Evolutionary conservation across 2,888 invertebrate species (phyloP).

Genomic region (Aromia moschata): DNA sequence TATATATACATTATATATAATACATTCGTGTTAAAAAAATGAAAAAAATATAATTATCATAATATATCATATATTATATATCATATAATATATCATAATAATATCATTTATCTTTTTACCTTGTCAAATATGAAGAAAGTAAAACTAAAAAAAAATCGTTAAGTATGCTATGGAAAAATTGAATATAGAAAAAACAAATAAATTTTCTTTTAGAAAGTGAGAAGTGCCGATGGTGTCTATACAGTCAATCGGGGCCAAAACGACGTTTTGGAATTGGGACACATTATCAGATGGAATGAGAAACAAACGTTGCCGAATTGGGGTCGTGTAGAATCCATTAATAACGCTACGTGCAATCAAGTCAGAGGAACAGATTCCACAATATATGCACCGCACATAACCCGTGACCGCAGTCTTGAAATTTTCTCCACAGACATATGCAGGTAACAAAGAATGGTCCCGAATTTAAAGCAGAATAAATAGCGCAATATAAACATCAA

Average conservation of each 20-base stretch:
- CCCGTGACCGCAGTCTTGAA: slow-evolving; percentile 63
- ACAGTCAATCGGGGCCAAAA: slow-evolving; percentile 66
- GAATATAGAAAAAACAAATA: too few relatives aligned
- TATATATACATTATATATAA: too few relatives aligned
- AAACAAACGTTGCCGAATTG: slow-evolving; percentile 56
- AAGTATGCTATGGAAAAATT: background rate
- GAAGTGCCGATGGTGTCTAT: slow-evolving; percentile 65
- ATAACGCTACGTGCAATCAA: slow-evolving; percentile 60
- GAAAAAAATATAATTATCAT: too few relatives aligned
- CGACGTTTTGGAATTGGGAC: slow-evolving; percentile 62
- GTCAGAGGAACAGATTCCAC: slow-evolving; percentile 68
- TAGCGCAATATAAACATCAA: too few relatives aligned
- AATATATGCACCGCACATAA: slow-evolving; percentile 71
- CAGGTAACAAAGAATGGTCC: too few relatives aligned
- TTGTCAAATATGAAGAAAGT: too few relatives aligned
- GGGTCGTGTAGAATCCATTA: slow-evolving; percentile 56
- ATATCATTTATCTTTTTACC: too few relatives aligned
- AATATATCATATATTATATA: too few relatives aligned
- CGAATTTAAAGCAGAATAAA: too few relatives aligned
- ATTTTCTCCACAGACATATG: slow-evolving; percentile 75
- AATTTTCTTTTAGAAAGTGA: slow-evolving; percentile 54
- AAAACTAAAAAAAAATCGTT: background rate
- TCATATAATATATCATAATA: too few relatives aligned
- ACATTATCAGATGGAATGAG: slow-evolving; percentile 64
- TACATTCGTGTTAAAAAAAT: too few relatives aligned